Evolutionary conservation across 2,888 invertebrate genomes (phyloP), one percentile per base, ranked within the genome.

Genomic region (Drosophila paranaensis): DNA sequence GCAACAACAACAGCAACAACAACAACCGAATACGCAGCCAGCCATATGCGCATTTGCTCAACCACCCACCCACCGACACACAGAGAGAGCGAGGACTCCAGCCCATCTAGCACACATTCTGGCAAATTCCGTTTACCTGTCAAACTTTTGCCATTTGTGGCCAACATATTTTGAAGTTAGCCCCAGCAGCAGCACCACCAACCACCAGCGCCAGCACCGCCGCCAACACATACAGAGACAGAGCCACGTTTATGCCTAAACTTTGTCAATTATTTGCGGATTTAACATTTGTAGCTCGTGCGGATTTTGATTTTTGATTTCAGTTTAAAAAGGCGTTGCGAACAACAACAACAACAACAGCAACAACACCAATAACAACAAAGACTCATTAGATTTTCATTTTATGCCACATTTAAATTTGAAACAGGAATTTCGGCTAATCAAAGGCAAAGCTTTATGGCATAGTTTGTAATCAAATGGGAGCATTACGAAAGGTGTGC

Each of bases 101-200:
- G 48, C 13, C n/a, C 16, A 43, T 14, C 63, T 35, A 37, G 43
- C 69, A 61, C 74, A 88, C 66, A 86, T 82, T 82, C 89, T 73
- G 71, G 63, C 74, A 71, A 83, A 88, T 88, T 84, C 87, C 89
- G 83, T 82, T 89, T 82, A 89, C 88, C 90, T 87, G 86, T 87
- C 86, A 89, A 87, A 87, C 86, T 87, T 87, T 89, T 85, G 88
- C 90, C 89, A 86, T 86, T 88, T 86, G 86, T 88, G 90, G 88
- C 81, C 86, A 89, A 88, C 88, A 85, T 85, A 89, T 89, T 86
- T 84, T 88, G 88, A 84, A 84, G 84, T 84, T 84, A 74, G 79
- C 87, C 74, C 81, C 74, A 68, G 71, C 53, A 39, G 53, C 53
- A 53, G n/a, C 53, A 39, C 60, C 79, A 56, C 72, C 61, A 48